A percentile compares a stretch with the other conserved stretches of the same genome.
These are phyloP conservation scores for Balaenoptera acutorostrata DNA, from an alignment of 2,113 vertebrate species.

Conservation along the genomic window DNA sequence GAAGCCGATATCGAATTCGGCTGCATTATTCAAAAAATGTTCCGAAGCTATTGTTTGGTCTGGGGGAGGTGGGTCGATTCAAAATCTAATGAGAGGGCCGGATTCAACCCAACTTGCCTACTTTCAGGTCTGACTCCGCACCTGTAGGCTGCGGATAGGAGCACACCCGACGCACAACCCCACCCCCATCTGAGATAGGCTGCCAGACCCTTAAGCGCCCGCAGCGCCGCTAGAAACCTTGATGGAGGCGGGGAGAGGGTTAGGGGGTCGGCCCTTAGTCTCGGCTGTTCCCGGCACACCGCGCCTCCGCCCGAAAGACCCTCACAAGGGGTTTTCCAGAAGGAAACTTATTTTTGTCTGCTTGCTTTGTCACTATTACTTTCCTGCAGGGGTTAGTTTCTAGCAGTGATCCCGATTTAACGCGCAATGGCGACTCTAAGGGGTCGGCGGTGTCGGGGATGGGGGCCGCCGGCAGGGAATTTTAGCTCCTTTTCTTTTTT, in stretches of 20 bases:
- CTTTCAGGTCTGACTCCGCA: background rate
- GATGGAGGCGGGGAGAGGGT: background rate
- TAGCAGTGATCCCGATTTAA: background rate
- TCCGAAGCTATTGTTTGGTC: constrained; percentile 41
- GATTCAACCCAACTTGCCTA: background rate
- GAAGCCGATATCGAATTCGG: background rate
- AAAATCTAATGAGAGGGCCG: background rate
- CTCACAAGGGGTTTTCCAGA: background rate
- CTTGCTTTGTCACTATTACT: background rate
- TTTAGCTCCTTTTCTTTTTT: background rate
- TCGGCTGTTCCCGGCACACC: fast-evolving
- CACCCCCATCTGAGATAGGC: background rate
- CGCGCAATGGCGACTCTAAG: background rate
- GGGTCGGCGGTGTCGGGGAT: no score
- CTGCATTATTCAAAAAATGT: constrained; percentile 19
- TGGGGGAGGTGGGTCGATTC: background rate
- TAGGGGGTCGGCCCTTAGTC: background rate
- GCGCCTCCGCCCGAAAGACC: background rate
- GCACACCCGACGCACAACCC: background rate
- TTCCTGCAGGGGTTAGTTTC: background rate
- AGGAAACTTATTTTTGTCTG: constrained; percentile 2
- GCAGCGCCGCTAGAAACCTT: background rate
- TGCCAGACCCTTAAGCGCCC: background rate
- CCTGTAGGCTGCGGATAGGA: constrained; percentile 25
- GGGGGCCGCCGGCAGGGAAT: background rate